Evolutionary conservation across 2,797 vertebrate species (phyloP).

Genomic region (Phrynocephalus vlangalii): DNA sequence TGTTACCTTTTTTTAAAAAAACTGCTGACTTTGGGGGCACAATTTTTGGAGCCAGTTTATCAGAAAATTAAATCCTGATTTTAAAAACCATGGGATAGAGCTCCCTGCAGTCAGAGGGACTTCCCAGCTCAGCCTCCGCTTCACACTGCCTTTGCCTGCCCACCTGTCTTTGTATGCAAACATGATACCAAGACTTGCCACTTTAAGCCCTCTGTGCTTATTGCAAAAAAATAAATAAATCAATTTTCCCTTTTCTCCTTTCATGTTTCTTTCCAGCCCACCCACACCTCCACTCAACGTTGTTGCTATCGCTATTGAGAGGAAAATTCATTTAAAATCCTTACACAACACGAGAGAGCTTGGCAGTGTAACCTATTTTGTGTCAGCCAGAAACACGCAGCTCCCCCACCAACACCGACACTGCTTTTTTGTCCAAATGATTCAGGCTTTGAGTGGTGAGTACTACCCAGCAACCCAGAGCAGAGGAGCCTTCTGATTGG

Average conservation of each 20-base stretch:
- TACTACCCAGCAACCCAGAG: constrained; percentile 71
- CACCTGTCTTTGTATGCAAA: neutral
- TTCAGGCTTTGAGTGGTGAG: constrained; percentile 58
- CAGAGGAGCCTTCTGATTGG: constrained; percentile 54
- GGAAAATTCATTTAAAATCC: constrained; percentile 34
- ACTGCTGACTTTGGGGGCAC: no score
- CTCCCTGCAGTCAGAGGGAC: neutral
- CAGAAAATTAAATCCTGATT: no score
- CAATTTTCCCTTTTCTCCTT: constrained; percentile 32
- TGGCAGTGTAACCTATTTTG: constrained; percentile 56
- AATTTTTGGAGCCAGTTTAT: no score
- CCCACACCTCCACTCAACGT: neutral
- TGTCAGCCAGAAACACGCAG: constrained; percentile 52
- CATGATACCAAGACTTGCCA: neutral
- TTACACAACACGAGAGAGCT: constrained; percentile 36
- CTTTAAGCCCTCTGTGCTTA: constrained; percentile 14
- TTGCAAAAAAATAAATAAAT: neutral
- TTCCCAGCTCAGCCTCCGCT: neutral
- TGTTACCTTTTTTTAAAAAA: no score
- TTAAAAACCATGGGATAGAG: neutral
- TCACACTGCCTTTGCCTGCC: neutral
- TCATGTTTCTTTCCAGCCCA: constrained; percentile 16
- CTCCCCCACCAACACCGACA: neutral
- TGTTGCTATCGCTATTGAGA: neutral
- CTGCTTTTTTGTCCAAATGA: constrained; percentile 47